These are phyloP conservation scores for Nipponacmea schrenckii DNA, from an alignment of 2,888 invertebrate species.

Conservation along the genomic window DNA sequence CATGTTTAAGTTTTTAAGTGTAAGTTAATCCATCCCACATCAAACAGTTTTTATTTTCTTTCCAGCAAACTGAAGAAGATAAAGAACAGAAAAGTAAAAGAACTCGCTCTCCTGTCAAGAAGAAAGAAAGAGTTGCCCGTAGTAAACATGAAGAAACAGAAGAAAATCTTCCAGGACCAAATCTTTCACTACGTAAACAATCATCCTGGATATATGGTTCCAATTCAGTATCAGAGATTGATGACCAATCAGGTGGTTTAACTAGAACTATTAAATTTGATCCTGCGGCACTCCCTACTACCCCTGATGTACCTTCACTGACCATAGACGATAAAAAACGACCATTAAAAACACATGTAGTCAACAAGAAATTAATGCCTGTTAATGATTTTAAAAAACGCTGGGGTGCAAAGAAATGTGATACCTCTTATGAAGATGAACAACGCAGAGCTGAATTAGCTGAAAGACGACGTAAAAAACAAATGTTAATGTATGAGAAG, in stretches of 20 bases:
- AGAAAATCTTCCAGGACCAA: not conserved
- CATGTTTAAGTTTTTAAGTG: too few relatives aligned
- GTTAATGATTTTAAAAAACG: conserved; percentile 17
- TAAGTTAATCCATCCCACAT: too few relatives aligned
- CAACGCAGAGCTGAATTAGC: conserved; percentile 42
- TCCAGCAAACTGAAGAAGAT: not conserved
- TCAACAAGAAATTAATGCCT: conserved; percentile 16
- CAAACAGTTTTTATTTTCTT: not conserved
- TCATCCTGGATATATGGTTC: conserved; percentile 12
- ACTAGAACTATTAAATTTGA: not conserved
- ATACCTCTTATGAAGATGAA: conserved; percentile 47
- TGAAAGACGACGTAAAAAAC: conserved; percentile 46
- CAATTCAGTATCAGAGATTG: not conserved
- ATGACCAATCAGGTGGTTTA: conserved; percentile 15
- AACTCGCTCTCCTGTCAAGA: conserved; percentile 21
- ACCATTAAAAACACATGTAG: not conserved
- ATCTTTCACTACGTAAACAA: not conserved
- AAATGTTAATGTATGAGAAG: conserved; percentile 47
- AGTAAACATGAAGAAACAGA: conserved; percentile 7
- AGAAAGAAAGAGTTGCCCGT: conserved; percentile 23
- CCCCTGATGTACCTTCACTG: conserved; percentile 1
- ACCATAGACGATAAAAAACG: not conserved
- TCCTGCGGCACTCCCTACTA: conserved; percentile 13
- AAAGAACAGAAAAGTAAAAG: not conserved
- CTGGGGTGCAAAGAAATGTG: conserved; percentile 28